Evolutionary conservation across 2,888 invertebrate species (phyloP).

Genomic region (Lamellibrachia columna): DNA sequence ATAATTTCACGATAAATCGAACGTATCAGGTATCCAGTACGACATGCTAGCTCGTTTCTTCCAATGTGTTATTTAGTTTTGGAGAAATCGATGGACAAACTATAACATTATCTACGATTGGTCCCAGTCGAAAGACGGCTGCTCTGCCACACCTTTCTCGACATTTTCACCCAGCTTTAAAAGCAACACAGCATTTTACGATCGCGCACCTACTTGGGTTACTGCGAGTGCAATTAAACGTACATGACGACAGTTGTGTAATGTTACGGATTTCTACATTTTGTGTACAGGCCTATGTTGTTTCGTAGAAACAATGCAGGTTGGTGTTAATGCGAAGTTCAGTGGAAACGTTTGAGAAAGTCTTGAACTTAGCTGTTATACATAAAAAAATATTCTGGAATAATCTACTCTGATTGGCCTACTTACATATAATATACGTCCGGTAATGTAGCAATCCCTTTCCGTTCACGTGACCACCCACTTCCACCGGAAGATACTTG

Average conservation of each 20-base stretch:
- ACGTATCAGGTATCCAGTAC: too few relatives aligned
- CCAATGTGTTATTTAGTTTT: too few relatives aligned
- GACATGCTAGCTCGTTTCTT: too few relatives aligned
- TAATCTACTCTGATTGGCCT: not conserved
- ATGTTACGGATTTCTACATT: not conserved
- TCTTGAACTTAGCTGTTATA: not conserved
- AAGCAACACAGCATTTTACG: not conserved
- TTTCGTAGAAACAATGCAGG: not conserved
- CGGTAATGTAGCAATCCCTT: constrained; percentile 3
- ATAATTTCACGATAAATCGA: too few relatives aligned
- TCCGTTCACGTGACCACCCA: not conserved
- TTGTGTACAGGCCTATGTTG: not conserved
- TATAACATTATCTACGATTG: too few relatives aligned
- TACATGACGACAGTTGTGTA: not conserved
- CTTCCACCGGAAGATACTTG: not conserved
- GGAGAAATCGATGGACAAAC: too few relatives aligned
- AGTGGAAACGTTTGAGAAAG: not conserved
- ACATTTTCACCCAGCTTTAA: not conserved
- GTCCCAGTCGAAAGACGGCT: too few relatives aligned
- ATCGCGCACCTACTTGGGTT: not conserved
- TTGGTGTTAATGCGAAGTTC: not conserved
- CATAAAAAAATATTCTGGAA: not conserved
- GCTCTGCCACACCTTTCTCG: not conserved
- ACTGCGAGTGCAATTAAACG: not conserved
- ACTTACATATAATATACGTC: not conserved